Percentiles rank a stretch among this genome's conserved stretches.
phyloP scores from a whole-genome alignment of 2,113 vertebrate genomes.

The Channa maculata region DNA sequence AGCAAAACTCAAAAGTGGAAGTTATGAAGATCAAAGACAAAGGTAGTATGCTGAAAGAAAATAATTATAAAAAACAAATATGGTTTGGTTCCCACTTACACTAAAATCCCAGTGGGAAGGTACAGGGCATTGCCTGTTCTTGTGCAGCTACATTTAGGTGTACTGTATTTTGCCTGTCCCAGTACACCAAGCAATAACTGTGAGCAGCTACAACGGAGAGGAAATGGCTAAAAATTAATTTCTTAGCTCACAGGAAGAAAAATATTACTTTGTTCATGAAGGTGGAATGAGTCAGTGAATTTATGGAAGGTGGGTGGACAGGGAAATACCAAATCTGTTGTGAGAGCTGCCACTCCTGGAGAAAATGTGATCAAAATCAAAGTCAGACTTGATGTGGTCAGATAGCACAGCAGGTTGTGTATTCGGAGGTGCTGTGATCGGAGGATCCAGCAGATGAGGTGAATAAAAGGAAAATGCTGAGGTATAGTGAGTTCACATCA shows the following conservation, averaged over 20 bases:
- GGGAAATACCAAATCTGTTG: conserved; percentile 32
- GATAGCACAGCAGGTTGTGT: conserved; percentile 13
- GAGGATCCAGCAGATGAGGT: conserved; percentile 20
- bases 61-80: no score
- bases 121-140: not conserved
- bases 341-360: conserved; percentile 6
- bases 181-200: conserved; percentile 1
- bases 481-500: conserved; percentile 27
- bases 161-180: conserved; percentile 5
- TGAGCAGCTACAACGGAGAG: not conserved
- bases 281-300: conserved; percentile 4
- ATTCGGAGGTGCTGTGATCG: conserved; percentile 31
- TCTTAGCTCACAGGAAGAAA: conserved; percentile 14
- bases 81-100: not conserved
- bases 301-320: not conserved
- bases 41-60: not conserved
- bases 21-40: not conserved
- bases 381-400: conserved; percentile 13
- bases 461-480: conserved; percentile 33
- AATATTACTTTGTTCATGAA: conserved; percentile 32
- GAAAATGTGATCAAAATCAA: conserved; percentile 21
- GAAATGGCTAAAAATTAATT: conserved; percentile 12
- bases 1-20: not conserved
- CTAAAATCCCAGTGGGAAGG: conserved; percentile 1
- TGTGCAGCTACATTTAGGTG: not conserved